phyloP scores from a whole-genome alignment of 2,797 vertebrate genomes.

The Scleropages formosus region DNA sequence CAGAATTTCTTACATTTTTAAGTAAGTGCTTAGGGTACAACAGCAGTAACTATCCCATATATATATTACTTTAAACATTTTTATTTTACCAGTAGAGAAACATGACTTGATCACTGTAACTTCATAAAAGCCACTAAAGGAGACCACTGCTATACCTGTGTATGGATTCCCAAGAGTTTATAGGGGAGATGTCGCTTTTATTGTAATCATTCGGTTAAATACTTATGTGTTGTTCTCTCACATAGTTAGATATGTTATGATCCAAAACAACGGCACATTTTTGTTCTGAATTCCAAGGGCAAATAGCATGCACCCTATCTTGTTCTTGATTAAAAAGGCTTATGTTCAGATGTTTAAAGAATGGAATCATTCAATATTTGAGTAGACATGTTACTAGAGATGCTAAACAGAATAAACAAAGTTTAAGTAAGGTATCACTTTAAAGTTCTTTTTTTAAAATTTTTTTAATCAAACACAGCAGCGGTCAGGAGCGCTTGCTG shows the following conservation, averaged over 20 bases:
- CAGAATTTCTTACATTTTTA: neutral
- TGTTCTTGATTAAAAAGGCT: slow-evolving; percentile 40
- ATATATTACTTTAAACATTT: slow-evolving; percentile 14
- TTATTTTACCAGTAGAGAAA: slow-evolving; percentile 12
- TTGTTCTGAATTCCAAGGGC: no score
- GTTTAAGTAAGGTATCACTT: slow-evolving; percentile 42
- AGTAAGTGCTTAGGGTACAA: slow-evolving; percentile 13
- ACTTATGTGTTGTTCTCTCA: no score
- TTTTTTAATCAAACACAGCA: slow-evolving; percentile 39
- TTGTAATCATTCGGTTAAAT: slow-evolving; percentile 17
- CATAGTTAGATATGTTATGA: no score
- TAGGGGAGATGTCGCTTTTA: neutral
- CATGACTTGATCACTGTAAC: slow-evolving; percentile 19
- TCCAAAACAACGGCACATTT: no score
- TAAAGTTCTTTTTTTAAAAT: slow-evolving; percentile 36
- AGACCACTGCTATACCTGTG: no score
- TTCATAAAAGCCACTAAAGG: slow-evolving; percentile 23
- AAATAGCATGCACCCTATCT: no score
- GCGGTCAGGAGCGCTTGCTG: slow-evolving; percentile 39
- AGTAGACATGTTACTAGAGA: slow-evolving; percentile 38
- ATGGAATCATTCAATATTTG: no score
- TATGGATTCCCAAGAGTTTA: no score
- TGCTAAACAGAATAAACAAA: slow-evolving; percentile 42
- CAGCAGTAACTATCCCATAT: neutral
- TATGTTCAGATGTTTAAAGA: slow-evolving; percentile 44